Percentiles rank a stretch among this genome's conserved stretches.
phyloP scores from a whole-genome alignment of 2,797 vertebrate species.

The Enteromius paludinosus region DNA sequence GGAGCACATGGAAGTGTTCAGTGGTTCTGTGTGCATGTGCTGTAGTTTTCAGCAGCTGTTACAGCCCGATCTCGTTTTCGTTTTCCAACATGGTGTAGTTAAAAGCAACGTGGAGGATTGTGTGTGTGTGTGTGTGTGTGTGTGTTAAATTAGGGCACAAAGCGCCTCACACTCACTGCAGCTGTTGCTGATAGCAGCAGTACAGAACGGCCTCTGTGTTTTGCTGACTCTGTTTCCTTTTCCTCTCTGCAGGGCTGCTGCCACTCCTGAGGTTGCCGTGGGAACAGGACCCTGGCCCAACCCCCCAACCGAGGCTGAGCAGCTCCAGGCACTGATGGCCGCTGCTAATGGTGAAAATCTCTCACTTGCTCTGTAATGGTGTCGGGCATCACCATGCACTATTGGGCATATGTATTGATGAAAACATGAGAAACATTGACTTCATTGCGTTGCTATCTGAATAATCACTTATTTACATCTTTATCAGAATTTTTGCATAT shows the following conservation, averaged over 20 bases:
- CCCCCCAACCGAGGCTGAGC: constrained; percentile 95
- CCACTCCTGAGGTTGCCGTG: constrained; percentile 90
- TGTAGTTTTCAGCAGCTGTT: constrained; percentile 64
- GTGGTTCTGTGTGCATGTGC: constrained; percentile 46
- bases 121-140: constrained; percentile 47
- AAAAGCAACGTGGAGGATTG: constrained; percentile 45
- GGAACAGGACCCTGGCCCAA: constrained; percentile 97
- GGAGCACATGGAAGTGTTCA: constrained; percentile 75
- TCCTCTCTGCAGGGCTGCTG: constrained; percentile 74
- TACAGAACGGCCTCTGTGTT: constrained; percentile 59
- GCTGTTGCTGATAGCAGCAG: constrained; percentile 31
- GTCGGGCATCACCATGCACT: background rate
- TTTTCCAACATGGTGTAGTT: constrained; percentile 61
- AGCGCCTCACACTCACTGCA: constrained; percentile 27
- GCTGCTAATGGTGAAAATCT: constrained; percentile 91
- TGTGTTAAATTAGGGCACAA: constrained; percentile 36
- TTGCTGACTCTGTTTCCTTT: constrained; percentile 51
- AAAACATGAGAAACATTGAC: background rate
- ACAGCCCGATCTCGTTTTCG: constrained; percentile 69
- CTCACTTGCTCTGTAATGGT: background rate
- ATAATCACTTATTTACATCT: background rate
- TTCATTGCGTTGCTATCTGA: background rate
- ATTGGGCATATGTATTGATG: background rate
- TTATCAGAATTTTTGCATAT: constrained; percentile 6
- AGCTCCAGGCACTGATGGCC: constrained; percentile 97